Conservation (phyloP, 1,140 invertebrate genomes). For the Acyrthosiphon pisum region DNA sequence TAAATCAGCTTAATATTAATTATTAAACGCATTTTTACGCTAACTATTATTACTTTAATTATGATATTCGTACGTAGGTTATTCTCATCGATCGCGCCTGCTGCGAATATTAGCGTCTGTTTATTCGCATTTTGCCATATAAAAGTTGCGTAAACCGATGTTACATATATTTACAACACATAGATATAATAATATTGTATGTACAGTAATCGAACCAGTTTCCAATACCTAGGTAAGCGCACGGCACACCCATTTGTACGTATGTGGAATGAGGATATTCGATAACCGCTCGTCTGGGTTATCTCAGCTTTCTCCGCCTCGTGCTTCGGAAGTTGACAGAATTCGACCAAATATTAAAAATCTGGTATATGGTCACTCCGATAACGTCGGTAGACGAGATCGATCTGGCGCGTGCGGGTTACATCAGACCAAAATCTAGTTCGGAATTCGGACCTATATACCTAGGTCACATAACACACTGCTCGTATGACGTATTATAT, state of each 20-base stretch:
- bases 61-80: background rate
- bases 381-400: background rate
- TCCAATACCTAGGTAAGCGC: background rate
- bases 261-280: slow-evolving; percentile 53
- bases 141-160: slow-evolving; percentile 30
- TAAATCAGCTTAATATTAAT: background rate
- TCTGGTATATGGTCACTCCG: background rate
- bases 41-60: background rate
- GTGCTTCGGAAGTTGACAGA: slow-evolving; percentile 55
- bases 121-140: background rate
- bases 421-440: background rate
- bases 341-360: background rate
- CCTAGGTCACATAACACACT: background rate
- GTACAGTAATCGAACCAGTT: slow-evolving; percentile 28
- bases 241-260: slow-evolving; percentile 26
- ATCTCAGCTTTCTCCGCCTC: slow-evolving; percentile 42
- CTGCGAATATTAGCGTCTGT: background rate
- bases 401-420: background rate
- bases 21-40: background rate
- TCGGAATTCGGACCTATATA: background rate
- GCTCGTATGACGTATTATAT: background rate
- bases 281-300: slow-evolving; percentile 42
- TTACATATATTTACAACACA: background rate
- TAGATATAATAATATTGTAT: background rate
- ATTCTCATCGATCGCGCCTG: background rate